A percentile compares a stretch with the other conserved stretches of the same genome.
phyloP scores from a whole-genome alignment of 2,888 invertebrate species.

The Lasioglossum zephyrum region DNA sequence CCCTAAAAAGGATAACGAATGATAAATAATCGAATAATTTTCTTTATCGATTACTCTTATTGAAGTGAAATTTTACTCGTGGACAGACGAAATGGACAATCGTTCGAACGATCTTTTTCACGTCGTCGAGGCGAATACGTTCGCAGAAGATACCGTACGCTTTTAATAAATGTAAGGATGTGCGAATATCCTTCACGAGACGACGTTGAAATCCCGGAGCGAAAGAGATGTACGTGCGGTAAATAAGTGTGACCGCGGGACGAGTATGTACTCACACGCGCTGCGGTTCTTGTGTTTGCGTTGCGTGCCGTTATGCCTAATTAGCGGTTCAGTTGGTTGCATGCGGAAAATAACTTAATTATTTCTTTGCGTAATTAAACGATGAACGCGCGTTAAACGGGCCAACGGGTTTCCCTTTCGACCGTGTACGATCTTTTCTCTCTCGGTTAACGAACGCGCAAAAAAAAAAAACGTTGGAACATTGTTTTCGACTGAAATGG shows the following conservation, averaged over 20 bases:
- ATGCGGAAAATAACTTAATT: constrained; percentile 52
- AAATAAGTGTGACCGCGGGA: constrained; percentile 27
- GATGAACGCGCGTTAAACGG: constrained; percentile 41
- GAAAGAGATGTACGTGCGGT: constrained; percentile 20
- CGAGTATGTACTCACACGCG: background rate
- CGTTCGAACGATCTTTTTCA: background rate
- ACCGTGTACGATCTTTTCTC: background rate
- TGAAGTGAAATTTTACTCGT: background rate
- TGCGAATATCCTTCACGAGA: constrained; percentile 5
- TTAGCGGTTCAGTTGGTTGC: constrained; percentile 46
- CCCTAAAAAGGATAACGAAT: no score
- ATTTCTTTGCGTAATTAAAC: constrained; percentile 50
- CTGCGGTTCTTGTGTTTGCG: constrained; percentile 27
- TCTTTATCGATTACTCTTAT: no score
- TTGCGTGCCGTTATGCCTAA: constrained; percentile 59
- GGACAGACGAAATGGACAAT: background rate
- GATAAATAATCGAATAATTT: no score
- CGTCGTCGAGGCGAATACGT: background rate
- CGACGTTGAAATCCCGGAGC: constrained; percentile 11
- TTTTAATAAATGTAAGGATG: background rate
- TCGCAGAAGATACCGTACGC: background rate
- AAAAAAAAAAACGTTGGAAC: background rate
- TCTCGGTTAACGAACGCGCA: background rate
- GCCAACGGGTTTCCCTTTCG: constrained; percentile 32
- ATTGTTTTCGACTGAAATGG: background rate